Evolutionary conservation across 2,888 invertebrate genomes (phyloP), one percentile per base, ranked within the genome.

Genomic region (Polia nebulosa): DNA sequence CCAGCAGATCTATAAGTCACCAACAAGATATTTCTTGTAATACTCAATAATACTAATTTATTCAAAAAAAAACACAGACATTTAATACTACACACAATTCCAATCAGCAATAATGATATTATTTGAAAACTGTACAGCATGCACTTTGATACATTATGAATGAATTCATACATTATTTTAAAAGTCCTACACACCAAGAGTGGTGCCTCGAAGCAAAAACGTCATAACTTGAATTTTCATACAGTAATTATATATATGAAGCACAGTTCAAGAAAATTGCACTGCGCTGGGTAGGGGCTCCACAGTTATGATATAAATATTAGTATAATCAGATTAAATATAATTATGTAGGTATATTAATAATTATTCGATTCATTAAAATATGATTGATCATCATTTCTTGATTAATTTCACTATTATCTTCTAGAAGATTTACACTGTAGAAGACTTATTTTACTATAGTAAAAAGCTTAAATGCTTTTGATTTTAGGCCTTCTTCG

Each of bases 71-170:
- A n/a, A n/a, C n/a, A n/a, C n/a, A n/a, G n/a, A n/a, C n/a, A n/a
- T 66, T 36, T 6, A 44, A 68, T 56, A 68, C 68, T 55, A 66
- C 36, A 52, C 63, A 63, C 62, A 66, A 78, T 77, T 52, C 63
- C 41, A 63, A 76, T 62, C 47, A 70, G 59, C 51, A 57, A 34
- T 25, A 57, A 52, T 15, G 59, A 64, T 64, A 63, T 27, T 72
- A 76, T 78, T 77, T 75, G 72, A 77, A 75, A 78, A 72, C 78
- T 76, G 75, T 77, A 75, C 78, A 77, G 72, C 58, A 75, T 77
- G 77, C 72, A 63, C 45, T 62, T 76, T 59, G 7, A 34, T 39
- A 62, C 7, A 29, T n/a, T 51, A 39, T 29, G 27, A 44, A n/a
- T 41, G 13, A 59, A 20, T 72, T 55, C 49, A 11, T 49, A 72